Percentiles rank a stretch among this genome's conserved stretches.
Evolutionary conservation across 2,113 vertebrate genomes (phyloP).

Genomic region (Pipa parva): DNA sequence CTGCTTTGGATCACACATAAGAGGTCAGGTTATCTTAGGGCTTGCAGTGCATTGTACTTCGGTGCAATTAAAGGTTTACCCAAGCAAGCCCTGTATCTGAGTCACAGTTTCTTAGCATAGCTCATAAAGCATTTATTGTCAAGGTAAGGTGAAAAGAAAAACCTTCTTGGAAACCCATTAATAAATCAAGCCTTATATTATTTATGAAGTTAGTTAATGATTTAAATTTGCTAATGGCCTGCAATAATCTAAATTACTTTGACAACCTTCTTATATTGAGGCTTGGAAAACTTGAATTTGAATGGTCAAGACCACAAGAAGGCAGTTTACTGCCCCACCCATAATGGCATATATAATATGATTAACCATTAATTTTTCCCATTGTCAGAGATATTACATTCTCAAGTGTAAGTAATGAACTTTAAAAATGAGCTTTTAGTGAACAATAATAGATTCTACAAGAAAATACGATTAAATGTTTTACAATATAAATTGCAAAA

Average conservation of each 20-base stretch:
- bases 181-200: background rate
- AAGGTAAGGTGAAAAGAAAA: background rate
- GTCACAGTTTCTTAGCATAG: background rate
- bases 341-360: no score
- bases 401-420: no score
- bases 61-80: background rate
- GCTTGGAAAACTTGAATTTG: no score
- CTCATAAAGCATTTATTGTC: background rate
- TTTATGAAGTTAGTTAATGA: background rate
- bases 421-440: no score
- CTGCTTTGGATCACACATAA: background rate
- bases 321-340: no score
- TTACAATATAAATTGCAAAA: no score
- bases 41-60: background rate
- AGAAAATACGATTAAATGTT: no score
- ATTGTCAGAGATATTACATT: no score
- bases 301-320: no score
- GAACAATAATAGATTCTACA: no score
- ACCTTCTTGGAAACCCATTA: background rate
- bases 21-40: constrained; percentile 3
- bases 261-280: background rate
- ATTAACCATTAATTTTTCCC: no score
- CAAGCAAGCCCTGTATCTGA: background rate
- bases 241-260: background rate
- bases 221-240: background rate